Evolutionary conservation across 2,113 vertebrate species (phyloP).

Genomic region (Tinamus guttatus): DNA sequence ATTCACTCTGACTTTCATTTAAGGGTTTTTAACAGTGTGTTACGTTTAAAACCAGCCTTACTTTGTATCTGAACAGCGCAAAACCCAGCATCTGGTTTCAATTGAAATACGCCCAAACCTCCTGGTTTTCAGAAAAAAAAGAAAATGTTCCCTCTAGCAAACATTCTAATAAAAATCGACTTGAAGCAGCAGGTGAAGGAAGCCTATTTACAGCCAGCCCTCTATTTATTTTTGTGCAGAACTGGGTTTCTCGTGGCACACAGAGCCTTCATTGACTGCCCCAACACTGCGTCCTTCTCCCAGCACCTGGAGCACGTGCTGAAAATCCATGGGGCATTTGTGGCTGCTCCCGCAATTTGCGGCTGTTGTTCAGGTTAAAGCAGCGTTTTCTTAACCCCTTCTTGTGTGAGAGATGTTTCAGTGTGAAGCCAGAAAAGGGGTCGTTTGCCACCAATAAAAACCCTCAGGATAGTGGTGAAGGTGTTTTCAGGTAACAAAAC

Average conservation of each 20-base stretch:
- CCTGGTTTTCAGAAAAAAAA: neutral
- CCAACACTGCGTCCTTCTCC: constrained; percentile 50
- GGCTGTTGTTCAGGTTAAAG: neutral
- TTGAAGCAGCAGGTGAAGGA: constrained; percentile 54
- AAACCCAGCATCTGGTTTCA: constrained; percentile 69
- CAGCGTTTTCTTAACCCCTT: neutral
- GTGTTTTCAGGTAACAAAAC: neutral
- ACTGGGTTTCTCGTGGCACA: neutral
- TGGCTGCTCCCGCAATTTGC: constrained; percentile 30
- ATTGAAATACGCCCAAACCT: constrained; percentile 43
- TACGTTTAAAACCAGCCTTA: constrained; percentile 60
- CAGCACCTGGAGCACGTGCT: neutral
- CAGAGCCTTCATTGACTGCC: constrained; percentile 71
- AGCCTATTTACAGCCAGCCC: constrained; percentile 44
- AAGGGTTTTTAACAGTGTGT: constrained; percentile 30
- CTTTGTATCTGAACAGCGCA: constrained; percentile 15
- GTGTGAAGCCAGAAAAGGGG: neutral
- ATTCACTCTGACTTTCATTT: constrained; percentile 19
- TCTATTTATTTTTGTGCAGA: constrained; percentile 70
- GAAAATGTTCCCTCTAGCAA: constrained; percentile 51
- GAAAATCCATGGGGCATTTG: constrained; percentile 42
- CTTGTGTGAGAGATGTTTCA: neutral
- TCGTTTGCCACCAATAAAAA: neutral
- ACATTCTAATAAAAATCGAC: constrained; percentile 65
- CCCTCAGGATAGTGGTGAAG: neutral